A percentile compares a stretch with the other conserved stretches of the same genome.
phyloP scores from a whole-genome alignment of 2,888 invertebrate species.

The Oscheius sp. region DNA sequence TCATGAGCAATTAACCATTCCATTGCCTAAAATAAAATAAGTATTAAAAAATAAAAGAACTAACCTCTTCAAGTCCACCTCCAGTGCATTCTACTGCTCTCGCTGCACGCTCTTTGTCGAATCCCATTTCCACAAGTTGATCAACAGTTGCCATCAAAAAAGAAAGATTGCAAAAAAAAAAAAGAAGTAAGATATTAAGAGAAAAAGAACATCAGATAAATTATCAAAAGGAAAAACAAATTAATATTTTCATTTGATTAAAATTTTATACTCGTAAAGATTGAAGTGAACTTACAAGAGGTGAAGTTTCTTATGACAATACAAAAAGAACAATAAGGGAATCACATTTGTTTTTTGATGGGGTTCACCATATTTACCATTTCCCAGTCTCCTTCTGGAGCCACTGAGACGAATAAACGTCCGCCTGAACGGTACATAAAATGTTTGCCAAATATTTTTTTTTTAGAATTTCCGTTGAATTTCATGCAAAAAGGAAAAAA shows the following conservation, averaged over 20 bases:
- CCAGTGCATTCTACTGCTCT: conserved; percentile 29
- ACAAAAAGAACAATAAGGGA: not conserved
- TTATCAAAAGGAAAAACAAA: not conserved
- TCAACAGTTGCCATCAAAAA: conserved; percentile 37
- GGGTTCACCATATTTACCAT: conserved; percentile 15
- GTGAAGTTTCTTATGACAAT: not conserved
- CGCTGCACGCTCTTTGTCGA: conserved; percentile 37
- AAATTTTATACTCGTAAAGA: conserved; percentile 4
- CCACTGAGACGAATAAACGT: conserved; percentile 9
- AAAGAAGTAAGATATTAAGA: not conserved
- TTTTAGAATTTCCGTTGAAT: too few species aligned
- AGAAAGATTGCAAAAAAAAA: not conserved
- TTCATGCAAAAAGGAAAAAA: too few species aligned
- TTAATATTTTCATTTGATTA: not conserved
- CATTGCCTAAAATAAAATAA: conserved; percentile 8
- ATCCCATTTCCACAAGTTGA: conserved; percentile 51
- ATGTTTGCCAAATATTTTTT: too few species aligned
- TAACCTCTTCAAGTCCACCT: conserved; percentile 2
- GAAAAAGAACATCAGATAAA: not conserved
- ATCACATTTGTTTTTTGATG: not conserved
- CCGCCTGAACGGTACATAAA: not conserved
- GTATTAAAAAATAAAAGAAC: not conserved
- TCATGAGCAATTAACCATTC: conserved; percentile 31
- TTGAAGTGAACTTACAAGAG: conserved; percentile 1
- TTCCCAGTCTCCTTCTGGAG: conserved; percentile 24